These are phyloP conservation scores for Phaedon cochleariae DNA, from an alignment of 2,888 invertebrate genomes.

Conservation along the genomic window DNA sequence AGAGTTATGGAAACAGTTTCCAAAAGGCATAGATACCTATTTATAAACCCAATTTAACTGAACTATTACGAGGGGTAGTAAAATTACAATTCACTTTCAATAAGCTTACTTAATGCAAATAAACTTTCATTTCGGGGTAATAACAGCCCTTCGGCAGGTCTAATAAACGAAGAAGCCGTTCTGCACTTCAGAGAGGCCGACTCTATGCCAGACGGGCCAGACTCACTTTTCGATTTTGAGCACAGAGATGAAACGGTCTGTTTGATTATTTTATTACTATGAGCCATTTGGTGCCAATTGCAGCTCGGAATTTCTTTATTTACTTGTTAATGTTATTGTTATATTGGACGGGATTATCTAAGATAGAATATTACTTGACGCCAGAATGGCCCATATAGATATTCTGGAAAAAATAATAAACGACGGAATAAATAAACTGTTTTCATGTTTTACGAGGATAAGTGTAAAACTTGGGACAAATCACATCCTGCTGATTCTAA, in stretches of 20 bases:
- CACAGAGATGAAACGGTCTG: neutral
- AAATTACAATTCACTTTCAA: neutral
- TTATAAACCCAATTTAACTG: too few relatives aligned
- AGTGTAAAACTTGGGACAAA: too few relatives aligned
- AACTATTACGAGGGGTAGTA: neutral
- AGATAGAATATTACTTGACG: neutral
- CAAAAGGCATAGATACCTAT: too few relatives aligned
- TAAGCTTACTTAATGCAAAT: neutral
- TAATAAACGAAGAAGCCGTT: constrained; percentile 17
- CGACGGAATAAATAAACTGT: too few relatives aligned
- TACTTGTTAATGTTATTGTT: constrained; percentile 25
- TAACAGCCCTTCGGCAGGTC: neutral
- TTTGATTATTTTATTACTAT: constrained; percentile 26
- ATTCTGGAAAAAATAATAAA: neutral
- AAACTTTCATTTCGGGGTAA: neutral
- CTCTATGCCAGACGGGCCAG: constrained; percentile 15
- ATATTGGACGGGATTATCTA: constrained; percentile 17
- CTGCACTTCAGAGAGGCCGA: constrained; percentile 18
- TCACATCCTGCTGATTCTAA: too few relatives aligned
- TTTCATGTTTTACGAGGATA: too few relatives aligned
- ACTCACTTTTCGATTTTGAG: constrained; percentile 17
- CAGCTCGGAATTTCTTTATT: constrained; percentile 25
- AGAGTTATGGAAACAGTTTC: too few relatives aligned
- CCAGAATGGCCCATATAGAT: neutral
- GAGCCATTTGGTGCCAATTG: constrained; percentile 30